Conservation (phyloP, 2,113 vertebrate species). For the Benitochromis conjunctus region DNA sequence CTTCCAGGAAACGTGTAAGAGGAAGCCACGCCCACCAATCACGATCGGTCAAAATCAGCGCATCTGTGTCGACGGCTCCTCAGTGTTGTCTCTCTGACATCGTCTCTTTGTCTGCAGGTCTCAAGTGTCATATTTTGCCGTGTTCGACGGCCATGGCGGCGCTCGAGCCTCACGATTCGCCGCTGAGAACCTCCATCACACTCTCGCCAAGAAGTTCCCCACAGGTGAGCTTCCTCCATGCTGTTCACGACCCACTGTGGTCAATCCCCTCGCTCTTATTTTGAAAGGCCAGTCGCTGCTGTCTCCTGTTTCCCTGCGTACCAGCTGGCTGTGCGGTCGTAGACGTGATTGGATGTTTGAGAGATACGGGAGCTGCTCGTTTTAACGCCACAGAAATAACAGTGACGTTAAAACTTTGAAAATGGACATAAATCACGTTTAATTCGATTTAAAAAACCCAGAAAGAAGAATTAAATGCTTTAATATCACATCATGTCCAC, state of each 20-base stretch:
- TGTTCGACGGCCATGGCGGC: conserved; percentile 94
- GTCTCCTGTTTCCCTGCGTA: accelerated
- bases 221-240: conserved; percentile 72
- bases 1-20: conserved; percentile 82
- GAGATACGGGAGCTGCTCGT: neutral
- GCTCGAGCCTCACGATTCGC: conserved; percentile 88
- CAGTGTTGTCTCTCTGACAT: neutral
- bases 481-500: neutral
- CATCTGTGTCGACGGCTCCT: neutral
- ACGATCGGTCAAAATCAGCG: neutral
- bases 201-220: conserved; percentile 86
- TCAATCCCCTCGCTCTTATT: accelerated
- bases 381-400: neutral
- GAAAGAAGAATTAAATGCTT: neutral
- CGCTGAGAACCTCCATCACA: conserved; percentile 89
- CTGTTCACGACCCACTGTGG: neutral
- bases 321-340: neutral
- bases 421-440: accelerated
- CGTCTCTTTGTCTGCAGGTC: conserved; percentile 63
- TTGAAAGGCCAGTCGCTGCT: neutral
- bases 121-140: conserved; percentile 86
- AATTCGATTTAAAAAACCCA: neutral
- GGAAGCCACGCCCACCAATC: neutral
- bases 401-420: accelerated
- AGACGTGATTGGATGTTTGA: neutral